phyloP scores from a whole-genome alignment of 2,113 vertebrate species.

The Tringa solitaria region DNA sequence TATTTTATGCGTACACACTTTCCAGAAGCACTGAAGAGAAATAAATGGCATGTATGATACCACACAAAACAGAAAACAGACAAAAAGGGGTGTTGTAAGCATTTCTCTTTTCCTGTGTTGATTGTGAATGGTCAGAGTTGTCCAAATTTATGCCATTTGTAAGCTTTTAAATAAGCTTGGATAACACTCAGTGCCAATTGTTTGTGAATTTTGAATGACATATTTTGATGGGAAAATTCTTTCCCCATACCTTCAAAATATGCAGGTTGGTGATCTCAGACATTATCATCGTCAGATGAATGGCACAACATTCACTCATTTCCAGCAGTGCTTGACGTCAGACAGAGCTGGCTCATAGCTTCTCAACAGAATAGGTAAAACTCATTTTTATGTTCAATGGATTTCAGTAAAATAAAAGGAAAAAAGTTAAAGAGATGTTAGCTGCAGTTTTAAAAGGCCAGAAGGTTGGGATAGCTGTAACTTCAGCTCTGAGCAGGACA shows the following conservation, averaged over 20 bases:
- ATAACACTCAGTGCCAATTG: background rate
- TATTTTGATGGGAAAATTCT: background rate
- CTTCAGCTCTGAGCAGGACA: background rate
- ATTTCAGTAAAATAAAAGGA: background rate
- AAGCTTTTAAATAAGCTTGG: background rate
- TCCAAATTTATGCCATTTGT: background rate
- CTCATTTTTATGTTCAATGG: background rate
- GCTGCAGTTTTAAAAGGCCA: background rate
- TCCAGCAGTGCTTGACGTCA: background rate
- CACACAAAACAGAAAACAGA: background rate
- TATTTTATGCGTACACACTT: background rate
- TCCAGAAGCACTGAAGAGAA: background rate
- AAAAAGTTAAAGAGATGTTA: background rate
- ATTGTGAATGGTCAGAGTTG: background rate
- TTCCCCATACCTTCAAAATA: background rate
- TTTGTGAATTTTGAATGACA: background rate
- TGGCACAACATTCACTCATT: background rate
- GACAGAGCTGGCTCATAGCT: background rate
- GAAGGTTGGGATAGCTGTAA: background rate
- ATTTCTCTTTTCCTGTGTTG: background rate
- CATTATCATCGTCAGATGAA: background rate
- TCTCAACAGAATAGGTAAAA: background rate
- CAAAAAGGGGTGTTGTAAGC: background rate
- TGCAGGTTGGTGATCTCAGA: accelerated
- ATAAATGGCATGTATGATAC: background rate